Base-by-base conservation (phyloP, 2,797 vertebrate species). In the Tolypeutes matacus region DNA sequence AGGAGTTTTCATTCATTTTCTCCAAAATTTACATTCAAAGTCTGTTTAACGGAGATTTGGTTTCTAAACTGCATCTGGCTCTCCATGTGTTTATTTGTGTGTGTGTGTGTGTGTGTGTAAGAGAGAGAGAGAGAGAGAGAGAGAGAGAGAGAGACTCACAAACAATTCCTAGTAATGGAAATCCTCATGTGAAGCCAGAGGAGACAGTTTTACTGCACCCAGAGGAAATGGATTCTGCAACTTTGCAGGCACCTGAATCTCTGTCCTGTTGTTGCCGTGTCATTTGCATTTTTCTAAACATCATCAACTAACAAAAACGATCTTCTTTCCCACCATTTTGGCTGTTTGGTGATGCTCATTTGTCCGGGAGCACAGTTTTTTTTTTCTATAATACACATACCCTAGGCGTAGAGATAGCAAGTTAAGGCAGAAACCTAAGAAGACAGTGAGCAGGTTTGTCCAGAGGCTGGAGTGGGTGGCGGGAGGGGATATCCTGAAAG, bases 1-100 rank as follows among this genome's bases (percentile, higher is more conserved):
- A 27, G 62, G 25, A 29, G 62, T 53, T 83, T 76, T 88, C 76
- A 67, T 67, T 96, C 8, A 20, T 94, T 86, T 96, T n/a, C 62
- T 89, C 51, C 17, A 87, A 94, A 93, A 89, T 77, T 73, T 89
- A 94, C 89, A 75, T 93, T 93, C 31, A 42, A 13, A 69, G 31
- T 77, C 34, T 69, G 7, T 39, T 83, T 67, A 87, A 49, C 27
- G 95, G 58, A 70, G 27, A 42, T 60, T 73, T 85, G 39, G 46
- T 77, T 86, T 89, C 62, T 69, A 82, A 84, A 39, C 21, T 14
- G 8, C 58, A 69, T 86, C 42, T 70, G 58, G 87, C 42, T 70
- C 21, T 93, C 42, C 46, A 1, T 23, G 60, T 70, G 21, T 53
- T 36, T 62, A 9, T 56, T 21, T 36, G 39, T 58, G 14, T 56